These are phyloP conservation scores for Brachyhypopomus gauderio DNA, from an alignment of 2,113 vertebrate species.

Conservation along the genomic window DNA sequence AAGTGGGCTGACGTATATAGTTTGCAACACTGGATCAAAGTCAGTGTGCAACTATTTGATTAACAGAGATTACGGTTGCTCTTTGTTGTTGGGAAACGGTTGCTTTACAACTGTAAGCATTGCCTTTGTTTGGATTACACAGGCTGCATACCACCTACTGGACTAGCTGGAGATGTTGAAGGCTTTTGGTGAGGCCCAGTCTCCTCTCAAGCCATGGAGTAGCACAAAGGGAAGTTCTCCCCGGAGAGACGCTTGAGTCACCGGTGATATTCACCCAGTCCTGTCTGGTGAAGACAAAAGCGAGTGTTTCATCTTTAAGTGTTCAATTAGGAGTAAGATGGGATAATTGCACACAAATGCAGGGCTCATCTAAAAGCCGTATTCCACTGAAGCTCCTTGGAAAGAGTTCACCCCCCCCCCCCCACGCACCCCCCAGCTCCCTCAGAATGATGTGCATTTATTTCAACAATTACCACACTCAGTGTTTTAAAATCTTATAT, in stretches of 20 bases:
- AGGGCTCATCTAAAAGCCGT: slow-evolving; percentile 26
- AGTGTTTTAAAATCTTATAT: slow-evolving; percentile 29
- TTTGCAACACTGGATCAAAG: neutral
- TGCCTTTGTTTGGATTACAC: neutral
- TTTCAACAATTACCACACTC: slow-evolving; percentile 39
- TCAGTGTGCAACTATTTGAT: slow-evolving; percentile 4
- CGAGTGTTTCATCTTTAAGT: slow-evolving; percentile 48
- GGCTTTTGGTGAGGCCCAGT: slow-evolving; percentile 15
- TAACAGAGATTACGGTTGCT: neutral
- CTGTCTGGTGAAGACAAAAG: slow-evolving; percentile 32
- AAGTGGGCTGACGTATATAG: neutral
- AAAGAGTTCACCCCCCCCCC: slow-evolving; percentile 32
- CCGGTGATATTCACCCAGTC: slow-evolving; percentile 9
- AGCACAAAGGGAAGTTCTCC: slow-evolving; percentile 9
- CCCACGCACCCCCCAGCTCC: slow-evolving; percentile 16
- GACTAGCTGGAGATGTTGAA: slow-evolving; percentile 24
- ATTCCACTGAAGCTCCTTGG: slow-evolving; percentile 39
- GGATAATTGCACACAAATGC: slow-evolving; percentile 50
- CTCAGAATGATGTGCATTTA: slow-evolving; percentile 30
- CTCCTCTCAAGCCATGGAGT: neutral
- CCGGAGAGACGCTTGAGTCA: slow-evolving; percentile 8
- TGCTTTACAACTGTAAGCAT: neutral
- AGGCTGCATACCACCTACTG: neutral
- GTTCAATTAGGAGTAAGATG: slow-evolving; percentile 45
- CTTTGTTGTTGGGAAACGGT: neutral